Evolutionary conservation across 2,113 vertebrate genomes (phyloP), one percentile per base, ranked within the genome.

Genomic region (Numenius arquata): DNA sequence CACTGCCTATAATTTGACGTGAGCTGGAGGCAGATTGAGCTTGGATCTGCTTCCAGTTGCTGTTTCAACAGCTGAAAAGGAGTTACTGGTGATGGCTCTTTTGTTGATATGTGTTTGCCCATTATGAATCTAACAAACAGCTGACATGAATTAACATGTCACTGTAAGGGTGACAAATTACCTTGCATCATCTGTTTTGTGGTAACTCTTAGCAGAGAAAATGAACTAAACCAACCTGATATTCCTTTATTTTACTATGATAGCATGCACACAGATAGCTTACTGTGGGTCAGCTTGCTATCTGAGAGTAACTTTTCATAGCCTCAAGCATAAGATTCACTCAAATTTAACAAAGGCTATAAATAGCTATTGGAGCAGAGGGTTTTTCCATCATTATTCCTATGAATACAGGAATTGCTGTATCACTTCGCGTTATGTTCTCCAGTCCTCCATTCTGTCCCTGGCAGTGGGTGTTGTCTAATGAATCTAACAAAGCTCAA

Each of bases 331-430:
- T 61, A 68, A 90, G 47, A 90, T 71, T 77, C 61, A 81, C 59
- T 93, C 85, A 84, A 56, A 94, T 81, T 81, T 92, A 90, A 81
- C 75, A 84, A 84, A 77, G 38, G 52, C 27, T 90, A 56, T 79
- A 83, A 92, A 59, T 88, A 94, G 83, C 23, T 74, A 53, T 29
- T 56, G 68, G 48, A 88, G 47, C 38, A 85, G 55, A 86, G 86
- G 36, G 36, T 63, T 88, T 91, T 90, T 67, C 65, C 21, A 40
- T 92, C 14, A 1, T 80, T 90, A 52, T 74, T 91, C 62, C 61
- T 79, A 34, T 56, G 55, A 90, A 48, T 36, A 84, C 27, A 80
- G 67, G 41, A 88, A 92, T 88, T 2, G 2, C 41, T 77, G 19
- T 55, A 61, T 68, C 72, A 87, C 38, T 65, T 90, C 68, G 63